phyloP scores from a whole-genome alignment of 1,140 invertebrate species.

The Drosophila trapezifrons region DNA sequence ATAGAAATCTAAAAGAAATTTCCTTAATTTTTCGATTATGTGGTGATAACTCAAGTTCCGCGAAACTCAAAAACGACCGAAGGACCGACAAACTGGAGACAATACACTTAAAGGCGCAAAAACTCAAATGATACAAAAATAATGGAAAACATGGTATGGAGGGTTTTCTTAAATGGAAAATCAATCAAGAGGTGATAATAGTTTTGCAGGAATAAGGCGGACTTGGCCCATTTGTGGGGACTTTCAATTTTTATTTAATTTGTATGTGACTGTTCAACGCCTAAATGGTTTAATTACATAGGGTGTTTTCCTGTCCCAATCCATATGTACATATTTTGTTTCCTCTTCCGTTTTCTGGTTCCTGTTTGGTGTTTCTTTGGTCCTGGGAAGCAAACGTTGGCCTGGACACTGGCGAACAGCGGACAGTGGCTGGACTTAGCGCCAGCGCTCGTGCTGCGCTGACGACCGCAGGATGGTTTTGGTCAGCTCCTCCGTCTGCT shows the following conservation, averaged over 20 bases:
- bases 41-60: no score
- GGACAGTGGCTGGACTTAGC: slow-evolving; percentile 4
- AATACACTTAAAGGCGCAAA: no score
- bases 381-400: slow-evolving; percentile 14
- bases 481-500: slow-evolving; percentile 26
- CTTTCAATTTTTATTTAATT: slow-evolving; percentile 14
- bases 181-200: no score
- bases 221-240: background rate
- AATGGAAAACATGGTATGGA: no score
- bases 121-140: no score
- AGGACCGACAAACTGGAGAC: no score
- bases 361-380: background rate
- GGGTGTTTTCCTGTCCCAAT: background rate
- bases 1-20: no score
- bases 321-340: no score
- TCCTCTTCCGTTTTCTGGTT: no score
- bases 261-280: slow-evolving; percentile 31
- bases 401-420: background rate
- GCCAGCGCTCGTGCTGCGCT: slow-evolving; percentile 48
- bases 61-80: no score
- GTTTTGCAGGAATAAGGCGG: background rate
- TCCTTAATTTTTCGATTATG: no score
- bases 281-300: background rate
- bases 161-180: no score
- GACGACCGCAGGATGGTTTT: slow-evolving; percentile 29